Evolutionary conservation across 2,888 invertebrate species (phyloP), one percentile per base, ranked within the genome.

Genomic region (Ypsolopha sequella): DNA sequence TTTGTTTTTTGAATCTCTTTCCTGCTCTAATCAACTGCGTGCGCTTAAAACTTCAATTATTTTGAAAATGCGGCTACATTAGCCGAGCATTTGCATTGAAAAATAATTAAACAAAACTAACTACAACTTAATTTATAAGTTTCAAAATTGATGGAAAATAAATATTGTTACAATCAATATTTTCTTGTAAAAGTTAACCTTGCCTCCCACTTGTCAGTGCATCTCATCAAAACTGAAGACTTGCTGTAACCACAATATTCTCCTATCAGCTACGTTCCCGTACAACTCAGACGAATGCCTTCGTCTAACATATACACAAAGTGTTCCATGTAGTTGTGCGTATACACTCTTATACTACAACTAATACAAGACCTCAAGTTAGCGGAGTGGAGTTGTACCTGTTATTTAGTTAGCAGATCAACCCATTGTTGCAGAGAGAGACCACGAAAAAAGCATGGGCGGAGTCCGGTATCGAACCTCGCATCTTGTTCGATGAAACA

Each of bases 321-420:
- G 1, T 11, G 1, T 39, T 10, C 9, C 11, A 11, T 39, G 39
- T 39, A 39, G 39, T 39, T 39, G 10, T 39, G 39, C 39, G 39
- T 39, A 39, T 11, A 39, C 24, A 24, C 24, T 3, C 24, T 2
- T 3, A 24, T 24, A 24, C 24, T 24, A 24, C 24, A 24, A 24
- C 24, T 58, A 64, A 64, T 62, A 52, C 56, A 58, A 59, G 53
- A 59, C 56, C 7, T 14, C 11, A 14, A n/a, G 43, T 24, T 35
- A 13, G 6, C 34, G 34, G 36, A n/a, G 36, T 36, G 78, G 68
- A 66, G 77, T 78, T 78, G 66, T 63, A 64, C 76, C 74, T 68
- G 80, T 81, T 85, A 84, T 84, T 86, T 84, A 82, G 84, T 84
- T 81, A 82, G 75, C 81, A 76, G 84, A 86, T 86, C 82, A 77